These are phyloP conservation scores for Montipora capricornis DNA, from an alignment of 64 coral and sea anemone genomes.

Conservation along the genomic window DNA sequence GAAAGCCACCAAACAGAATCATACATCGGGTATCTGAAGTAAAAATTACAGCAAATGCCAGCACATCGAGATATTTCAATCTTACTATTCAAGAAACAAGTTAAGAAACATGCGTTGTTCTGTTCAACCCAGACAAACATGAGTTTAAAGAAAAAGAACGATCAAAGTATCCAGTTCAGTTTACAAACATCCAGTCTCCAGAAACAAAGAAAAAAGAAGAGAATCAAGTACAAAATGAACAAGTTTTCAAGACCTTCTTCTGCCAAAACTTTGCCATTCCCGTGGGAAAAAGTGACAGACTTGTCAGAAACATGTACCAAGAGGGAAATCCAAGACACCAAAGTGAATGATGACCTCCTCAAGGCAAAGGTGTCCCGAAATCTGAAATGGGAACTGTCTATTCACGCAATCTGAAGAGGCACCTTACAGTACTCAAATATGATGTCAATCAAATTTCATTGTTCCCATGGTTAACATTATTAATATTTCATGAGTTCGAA, in stretches of 20 bases:
- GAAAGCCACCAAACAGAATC: too few species aligned
- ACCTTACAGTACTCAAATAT: too few species aligned
- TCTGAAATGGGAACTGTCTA: neutral
- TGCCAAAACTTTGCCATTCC: neutral
- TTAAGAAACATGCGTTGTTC: neutral
- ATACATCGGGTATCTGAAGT: neutral
- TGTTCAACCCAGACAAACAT: neutral
- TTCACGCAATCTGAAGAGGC: too few species aligned
- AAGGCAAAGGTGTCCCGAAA: neutral
- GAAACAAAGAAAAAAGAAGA: neutral
- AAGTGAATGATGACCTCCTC: neutral
- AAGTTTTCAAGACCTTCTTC: neutral
- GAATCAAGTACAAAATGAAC: slow-evolving; percentile 2
- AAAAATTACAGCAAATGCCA: too few species aligned
- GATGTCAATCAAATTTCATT: too few species aligned
- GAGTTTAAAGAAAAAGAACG: neutral
- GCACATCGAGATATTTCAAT: neutral
- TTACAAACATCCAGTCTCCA: neutral
- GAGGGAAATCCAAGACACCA: neutral
- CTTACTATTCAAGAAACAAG: neutral
- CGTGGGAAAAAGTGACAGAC: neutral
- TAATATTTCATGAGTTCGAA: too few species aligned
- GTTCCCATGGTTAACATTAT: too few species aligned
- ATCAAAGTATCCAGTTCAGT: neutral
- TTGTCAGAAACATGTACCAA: neutral